Conservation (phyloP, 2,797 vertebrate genomes). For the Cephalopachus bancanus region DNA sequence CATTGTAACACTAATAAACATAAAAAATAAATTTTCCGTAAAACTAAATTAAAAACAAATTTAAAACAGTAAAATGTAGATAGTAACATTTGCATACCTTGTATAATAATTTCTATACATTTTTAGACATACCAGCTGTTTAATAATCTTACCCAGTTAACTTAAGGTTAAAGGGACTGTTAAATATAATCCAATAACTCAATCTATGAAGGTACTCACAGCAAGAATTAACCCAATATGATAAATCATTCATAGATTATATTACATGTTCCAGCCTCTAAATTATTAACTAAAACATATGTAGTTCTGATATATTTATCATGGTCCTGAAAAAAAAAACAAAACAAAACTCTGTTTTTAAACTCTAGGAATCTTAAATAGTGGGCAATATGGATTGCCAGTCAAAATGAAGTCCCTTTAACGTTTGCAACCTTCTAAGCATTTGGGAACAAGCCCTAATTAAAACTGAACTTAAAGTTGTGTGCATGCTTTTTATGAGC, state of each 20-base stretch:
- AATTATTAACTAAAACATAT: conserved; percentile 96
- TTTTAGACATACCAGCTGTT: conserved; percentile 95
- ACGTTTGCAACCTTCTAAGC: conserved; percentile 96
- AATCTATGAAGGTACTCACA: conserved; percentile 94
- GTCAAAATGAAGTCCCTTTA: conserved; percentile 99
- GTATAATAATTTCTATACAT: conserved; percentile 97
- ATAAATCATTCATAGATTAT: conserved; percentile 95
- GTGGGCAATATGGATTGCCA: conserved; percentile 96
- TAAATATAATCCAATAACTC: conserved; percentile 98
- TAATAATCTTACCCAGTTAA: conserved; percentile 98
- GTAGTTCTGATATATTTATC: conserved; percentile 92
- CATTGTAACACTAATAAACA: conserved; percentile 98
- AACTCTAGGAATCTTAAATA: conserved; percentile 97
- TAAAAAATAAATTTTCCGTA: conserved; percentile 98
- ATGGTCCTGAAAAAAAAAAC: conserved; percentile 91
- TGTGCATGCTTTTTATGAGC: conserved; percentile 98
- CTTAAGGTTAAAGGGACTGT: conserved; percentile 99
- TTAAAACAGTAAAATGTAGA: conserved; percentile 97
- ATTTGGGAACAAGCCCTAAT: conserved; percentile 93
- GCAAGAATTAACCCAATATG: conserved; percentile 96
- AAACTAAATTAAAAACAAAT: conserved; percentile 97
- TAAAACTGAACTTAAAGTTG: conserved; percentile 93
- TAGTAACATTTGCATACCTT: conserved; percentile 95
- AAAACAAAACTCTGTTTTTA: conserved; percentile 90
- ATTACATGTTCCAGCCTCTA: conserved; percentile 94